Conservation (phyloP, 2,797 vertebrate genomes). For the Halcyon leucocephala region DNA sequence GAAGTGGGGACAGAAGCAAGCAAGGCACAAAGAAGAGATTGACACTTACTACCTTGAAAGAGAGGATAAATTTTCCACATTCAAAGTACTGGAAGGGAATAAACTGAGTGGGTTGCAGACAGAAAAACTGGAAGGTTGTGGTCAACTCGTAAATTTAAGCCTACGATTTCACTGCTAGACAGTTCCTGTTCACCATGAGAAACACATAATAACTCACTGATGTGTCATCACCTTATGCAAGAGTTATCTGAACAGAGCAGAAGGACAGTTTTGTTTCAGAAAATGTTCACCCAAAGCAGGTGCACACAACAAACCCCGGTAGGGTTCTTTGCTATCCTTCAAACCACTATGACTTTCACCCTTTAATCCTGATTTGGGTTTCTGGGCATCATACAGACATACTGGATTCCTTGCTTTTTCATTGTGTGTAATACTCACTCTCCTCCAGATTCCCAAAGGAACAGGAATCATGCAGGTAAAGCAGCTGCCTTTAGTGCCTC, state of each 20-base stretch:
- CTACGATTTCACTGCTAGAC: neutral
- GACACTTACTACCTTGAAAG: neutral
- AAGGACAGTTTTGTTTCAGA: neutral
- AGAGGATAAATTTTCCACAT: neutral
- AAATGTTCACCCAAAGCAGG: neutral
- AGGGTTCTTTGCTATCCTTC: neutral
- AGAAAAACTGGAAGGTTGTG: neutral
- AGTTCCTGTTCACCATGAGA: neutral
- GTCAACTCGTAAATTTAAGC: neutral
- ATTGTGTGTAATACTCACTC: fast-evolving
- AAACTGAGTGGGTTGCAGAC: neutral
- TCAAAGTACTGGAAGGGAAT: neutral
- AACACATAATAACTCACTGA: neutral
- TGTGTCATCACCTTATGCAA: neutral
- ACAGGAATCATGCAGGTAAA: fast-evolving
- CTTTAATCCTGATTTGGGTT: neutral
- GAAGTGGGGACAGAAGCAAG: neutral
- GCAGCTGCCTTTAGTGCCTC: neutral
- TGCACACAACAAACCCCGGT: neutral
- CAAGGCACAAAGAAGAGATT: neutral
- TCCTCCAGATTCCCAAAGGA: neutral
- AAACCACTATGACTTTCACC: neutral
- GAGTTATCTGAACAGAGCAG: neutral
- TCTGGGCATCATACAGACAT: neutral
- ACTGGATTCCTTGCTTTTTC: neutral